Evolutionary conservation across 2,113 vertebrate species (phyloP).

Genomic region (Anoplopoma fimbria): DNA sequence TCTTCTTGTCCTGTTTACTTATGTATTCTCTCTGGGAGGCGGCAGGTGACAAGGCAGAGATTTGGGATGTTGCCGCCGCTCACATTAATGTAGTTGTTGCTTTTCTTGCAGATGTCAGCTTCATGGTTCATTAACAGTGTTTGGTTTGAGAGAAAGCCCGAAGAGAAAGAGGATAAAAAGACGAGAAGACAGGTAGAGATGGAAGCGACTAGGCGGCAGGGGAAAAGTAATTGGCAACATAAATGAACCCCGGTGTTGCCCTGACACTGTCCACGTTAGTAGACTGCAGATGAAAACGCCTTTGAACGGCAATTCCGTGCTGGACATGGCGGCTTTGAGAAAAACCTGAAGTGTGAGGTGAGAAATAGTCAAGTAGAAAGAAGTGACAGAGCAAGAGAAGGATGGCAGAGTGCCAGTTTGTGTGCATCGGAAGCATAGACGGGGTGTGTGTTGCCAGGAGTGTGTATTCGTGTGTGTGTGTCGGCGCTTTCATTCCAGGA

Average conservation of each 20-base stretch:
- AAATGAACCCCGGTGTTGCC: conserved; percentile 43
- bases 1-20: conserved; percentile 59
- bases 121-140: conserved; percentile 76
- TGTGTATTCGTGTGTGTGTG: conserved; percentile 55
- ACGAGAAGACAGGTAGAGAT: conserved; percentile 88
- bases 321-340: conserved; percentile 46
- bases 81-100: conserved; percentile 73
- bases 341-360: conserved; percentile 62
- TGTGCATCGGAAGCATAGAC: conserved; percentile 33
- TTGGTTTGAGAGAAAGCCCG: conserved; percentile 65
- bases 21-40: conserved; percentile 68
- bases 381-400: conserved; percentile 51
- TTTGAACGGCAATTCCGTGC: conserved; percentile 29
- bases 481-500: conserved; percentile 91
- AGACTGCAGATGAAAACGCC: conserved; percentile 56
- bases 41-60: conserved; percentile 70
- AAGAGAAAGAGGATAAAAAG: conserved; percentile 86
- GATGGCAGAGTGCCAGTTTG: conserved; percentile 46
- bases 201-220: conserved; percentile 49
- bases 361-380: conserved; percentile 54
- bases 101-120: conserved; percentile 78
- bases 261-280: conserved; percentile 40
- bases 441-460: conserved; percentile 40
- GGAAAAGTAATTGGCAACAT: conserved; percentile 61
- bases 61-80: conserved; percentile 61